Conservation (phyloP, 2,113 vertebrate genomes). For the Natator depressus region DNA sequence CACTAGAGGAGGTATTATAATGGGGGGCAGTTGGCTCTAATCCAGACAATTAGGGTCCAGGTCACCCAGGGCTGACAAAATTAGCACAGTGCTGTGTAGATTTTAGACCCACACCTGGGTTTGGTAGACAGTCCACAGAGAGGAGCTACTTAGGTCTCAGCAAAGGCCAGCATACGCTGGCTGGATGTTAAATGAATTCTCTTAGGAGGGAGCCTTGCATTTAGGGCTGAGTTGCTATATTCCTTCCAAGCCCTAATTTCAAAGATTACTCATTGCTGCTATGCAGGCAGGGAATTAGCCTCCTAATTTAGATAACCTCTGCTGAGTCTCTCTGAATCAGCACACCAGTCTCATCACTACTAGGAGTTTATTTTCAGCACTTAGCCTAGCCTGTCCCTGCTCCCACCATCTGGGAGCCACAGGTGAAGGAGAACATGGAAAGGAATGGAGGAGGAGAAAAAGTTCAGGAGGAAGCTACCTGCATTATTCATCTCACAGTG, state of each 20-base stretch:
- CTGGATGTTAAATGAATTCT: conserved; percentile 44
- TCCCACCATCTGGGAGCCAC: neutral
- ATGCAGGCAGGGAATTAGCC: neutral
- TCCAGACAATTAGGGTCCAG: neutral
- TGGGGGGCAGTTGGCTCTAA: neutral
- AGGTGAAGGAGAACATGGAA: accelerated
- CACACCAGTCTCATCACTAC: conserved; percentile 4
- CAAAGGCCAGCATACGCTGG: conserved; percentile 25
- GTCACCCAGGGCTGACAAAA: neutral
- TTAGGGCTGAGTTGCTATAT: conserved; percentile 35
- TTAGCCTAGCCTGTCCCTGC: neutral
- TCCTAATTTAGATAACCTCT: conserved; percentile 20
- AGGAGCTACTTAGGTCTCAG: neutral
- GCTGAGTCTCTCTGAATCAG: conserved; percentile 50
- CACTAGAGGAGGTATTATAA: neutral
- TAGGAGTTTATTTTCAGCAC: conserved; percentile 18
- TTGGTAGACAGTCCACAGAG: conserved; percentile 10
- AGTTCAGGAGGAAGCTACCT: neutral
- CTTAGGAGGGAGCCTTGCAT: conserved; percentile 37
- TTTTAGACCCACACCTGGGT: neutral
- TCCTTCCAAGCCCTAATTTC: conserved; percentile 45
- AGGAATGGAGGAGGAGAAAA: neutral
- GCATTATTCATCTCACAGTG: accelerated
- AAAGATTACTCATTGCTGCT: conserved; percentile 65
- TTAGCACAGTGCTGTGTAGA: neutral